Evolutionary conservation across 2,888 invertebrate species (phyloP).

Genomic region (Orchesella flavescens): DNA sequence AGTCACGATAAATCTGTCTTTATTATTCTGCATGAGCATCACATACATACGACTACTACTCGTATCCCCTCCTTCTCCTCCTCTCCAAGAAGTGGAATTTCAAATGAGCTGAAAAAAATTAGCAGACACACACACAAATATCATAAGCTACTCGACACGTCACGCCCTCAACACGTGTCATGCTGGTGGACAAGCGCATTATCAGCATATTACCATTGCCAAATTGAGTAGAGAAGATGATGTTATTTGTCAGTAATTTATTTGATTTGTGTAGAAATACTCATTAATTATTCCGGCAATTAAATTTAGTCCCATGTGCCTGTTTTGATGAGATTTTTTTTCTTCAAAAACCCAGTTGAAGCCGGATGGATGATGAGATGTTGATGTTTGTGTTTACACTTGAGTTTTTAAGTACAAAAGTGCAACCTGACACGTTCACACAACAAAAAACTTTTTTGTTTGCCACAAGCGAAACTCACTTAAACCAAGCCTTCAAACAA

Average conservation of each 20-base stretch:
- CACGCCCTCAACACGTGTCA: slow-evolving; percentile 8
- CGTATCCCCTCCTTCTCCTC: background rate
- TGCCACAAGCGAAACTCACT: background rate
- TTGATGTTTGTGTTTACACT: too few relatives aligned
- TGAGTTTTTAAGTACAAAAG: slow-evolving; percentile 4
- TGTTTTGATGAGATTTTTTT: too few relatives aligned
- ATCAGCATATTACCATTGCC: too few relatives aligned
- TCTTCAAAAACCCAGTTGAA: background rate
- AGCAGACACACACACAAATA: too few relatives aligned
- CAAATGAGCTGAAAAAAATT: too few relatives aligned
- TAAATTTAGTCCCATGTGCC: background rate
- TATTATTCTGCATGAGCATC: too few relatives aligned
- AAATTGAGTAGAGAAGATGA: too few relatives aligned
- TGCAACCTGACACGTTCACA: background rate
- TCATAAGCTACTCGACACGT: background rate
- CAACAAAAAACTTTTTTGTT: background rate
- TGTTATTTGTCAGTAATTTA: background rate
- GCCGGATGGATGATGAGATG: background rate
- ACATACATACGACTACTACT: background rate
- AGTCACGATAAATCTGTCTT: slow-evolving; percentile 35
- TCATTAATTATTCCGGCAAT: slow-evolving; percentile 5
- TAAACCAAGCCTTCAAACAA: slow-evolving; percentile 8
- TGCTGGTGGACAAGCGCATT: background rate
- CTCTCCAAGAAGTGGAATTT: background rate
- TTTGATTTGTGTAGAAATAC: background rate